A percentile compares a stretch with the other conserved stretches of the same genome.
Conservation (phyloP, 2,113 vertebrate genomes). For the Antidorcas marsupialis region DNA sequence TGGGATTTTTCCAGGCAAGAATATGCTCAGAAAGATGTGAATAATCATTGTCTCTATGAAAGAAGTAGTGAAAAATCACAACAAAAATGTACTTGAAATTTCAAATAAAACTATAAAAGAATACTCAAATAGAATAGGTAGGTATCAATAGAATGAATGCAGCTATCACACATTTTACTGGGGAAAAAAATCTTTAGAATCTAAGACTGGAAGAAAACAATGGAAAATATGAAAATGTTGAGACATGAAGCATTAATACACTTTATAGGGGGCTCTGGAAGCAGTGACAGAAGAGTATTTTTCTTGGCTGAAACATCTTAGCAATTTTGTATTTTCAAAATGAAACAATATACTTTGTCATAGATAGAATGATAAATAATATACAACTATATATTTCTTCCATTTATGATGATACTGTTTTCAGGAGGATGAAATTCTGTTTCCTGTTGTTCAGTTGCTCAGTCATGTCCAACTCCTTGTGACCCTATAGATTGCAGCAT, state of each 20-base stretch:
- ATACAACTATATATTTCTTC: not conserved
- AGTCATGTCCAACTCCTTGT: not conserved
- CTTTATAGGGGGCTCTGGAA: not conserved
- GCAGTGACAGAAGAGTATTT: not conserved
- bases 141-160: not conserved
- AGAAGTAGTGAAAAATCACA: not conserved
- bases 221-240: not conserved
- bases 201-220: not conserved
- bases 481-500: not conserved
- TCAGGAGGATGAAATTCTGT: not conserved
- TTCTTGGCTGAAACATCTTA: not conserved
- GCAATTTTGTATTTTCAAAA: not conserved
- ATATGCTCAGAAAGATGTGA: not conserved
- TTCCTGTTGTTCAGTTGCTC: not conserved
- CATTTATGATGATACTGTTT: not conserved
- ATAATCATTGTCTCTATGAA: not conserved
- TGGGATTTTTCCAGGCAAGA: too few species aligned
- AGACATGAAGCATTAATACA: not conserved
- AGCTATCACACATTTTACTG: not conserved
- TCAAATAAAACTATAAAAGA: not conserved
- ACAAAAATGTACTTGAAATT: not conserved
- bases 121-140: not conserved
- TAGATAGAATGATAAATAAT: not conserved
- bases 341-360: not conserved
- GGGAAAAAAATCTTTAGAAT: not conserved